phyloP scores from a whole-genome alignment of 2,113 vertebrate species.

The Leiothrix lutea region DNA sequence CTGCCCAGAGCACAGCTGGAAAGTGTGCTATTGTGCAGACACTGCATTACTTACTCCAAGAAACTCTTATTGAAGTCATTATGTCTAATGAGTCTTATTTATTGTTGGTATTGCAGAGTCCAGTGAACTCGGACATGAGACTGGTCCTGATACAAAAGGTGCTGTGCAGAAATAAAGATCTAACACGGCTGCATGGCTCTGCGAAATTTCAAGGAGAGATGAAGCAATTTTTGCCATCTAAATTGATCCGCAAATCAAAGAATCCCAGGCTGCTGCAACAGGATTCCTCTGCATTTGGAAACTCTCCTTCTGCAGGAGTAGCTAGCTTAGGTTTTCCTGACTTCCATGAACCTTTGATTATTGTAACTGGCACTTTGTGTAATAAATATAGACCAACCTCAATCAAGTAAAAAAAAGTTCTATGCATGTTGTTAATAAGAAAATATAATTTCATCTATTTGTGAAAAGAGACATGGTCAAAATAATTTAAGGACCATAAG shows the following conservation, averaged over 20 bases:
- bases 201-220: neutral
- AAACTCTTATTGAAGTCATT: slow-evolving; percentile 63
- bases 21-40: slow-evolving; percentile 38
- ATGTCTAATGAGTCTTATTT: slow-evolving; percentile 45
- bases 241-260: neutral
- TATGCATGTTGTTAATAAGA: neutral
- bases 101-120: neutral
- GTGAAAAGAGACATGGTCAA: neutral
- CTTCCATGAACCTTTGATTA: neutral
- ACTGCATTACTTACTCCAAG: slow-evolving; percentile 55
- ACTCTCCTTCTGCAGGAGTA: neutral
- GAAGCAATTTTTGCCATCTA: neutral
- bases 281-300: neutral
- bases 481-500: neutral
- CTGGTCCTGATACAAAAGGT: neutral
- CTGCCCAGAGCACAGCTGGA: slow-evolving; percentile 68
- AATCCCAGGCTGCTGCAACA: neutral
- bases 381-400: neutral
- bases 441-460: neutral
- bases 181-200: neutral
- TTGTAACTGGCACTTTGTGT: neutral
- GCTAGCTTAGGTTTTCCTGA: neutral
- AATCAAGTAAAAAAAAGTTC: neutral
- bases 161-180: neutral
- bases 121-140: neutral